Evolutionary conservation across 1,140 invertebrate species (phyloP).

Genomic region (Macrostomum lignano): DNA sequence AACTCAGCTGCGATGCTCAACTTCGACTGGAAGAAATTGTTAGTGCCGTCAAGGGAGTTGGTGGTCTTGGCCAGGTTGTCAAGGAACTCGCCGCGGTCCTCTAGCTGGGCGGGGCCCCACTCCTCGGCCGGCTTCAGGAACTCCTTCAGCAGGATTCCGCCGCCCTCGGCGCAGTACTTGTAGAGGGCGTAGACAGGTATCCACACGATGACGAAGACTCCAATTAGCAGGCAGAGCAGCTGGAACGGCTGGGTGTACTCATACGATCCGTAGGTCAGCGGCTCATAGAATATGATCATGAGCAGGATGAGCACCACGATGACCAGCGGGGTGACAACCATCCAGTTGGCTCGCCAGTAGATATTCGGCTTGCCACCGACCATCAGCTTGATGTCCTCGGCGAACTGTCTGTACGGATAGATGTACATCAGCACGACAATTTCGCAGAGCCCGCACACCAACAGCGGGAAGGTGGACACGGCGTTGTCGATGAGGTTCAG

Average conservation of each 20-base stretch:
- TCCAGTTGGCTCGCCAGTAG: conserved; percentile 3
- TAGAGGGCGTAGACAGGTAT: conserved; percentile 32
- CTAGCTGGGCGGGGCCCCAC: conserved; percentile 1
- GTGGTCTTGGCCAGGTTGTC: neutral
- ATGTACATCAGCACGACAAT: conserved; percentile 16
- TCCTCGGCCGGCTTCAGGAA: neutral
- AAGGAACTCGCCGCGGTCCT: neutral
- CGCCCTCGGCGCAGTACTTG: conserved; percentile 16
- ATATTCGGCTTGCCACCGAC: conserved; percentile 3
- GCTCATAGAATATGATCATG: conserved; percentile 5
- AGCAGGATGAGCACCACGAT: conserved; percentile 4
- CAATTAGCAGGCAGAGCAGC: conserved; percentile 43
- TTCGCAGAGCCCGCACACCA: conserved; percentile 38
- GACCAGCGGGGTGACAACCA: neutral
- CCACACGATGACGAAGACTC: conserved; percentile 35
- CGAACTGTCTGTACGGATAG: conserved; percentile 10
- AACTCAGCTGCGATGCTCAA: neutral
- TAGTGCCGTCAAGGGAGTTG: neutral
- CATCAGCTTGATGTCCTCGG: conserved; percentile 6
- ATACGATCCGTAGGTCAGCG: conserved; percentile 23
- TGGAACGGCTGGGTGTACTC: conserved; percentile 47
- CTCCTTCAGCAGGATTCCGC: conserved; percentile 11
- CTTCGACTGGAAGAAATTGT: conserved; percentile 2
- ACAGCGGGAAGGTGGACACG: conserved; percentile 48
- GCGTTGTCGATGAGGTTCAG: neutral